Percentiles rank a stretch among this genome's conserved stretches.
Conservation (phyloP, 2,888 invertebrate species). For the Agriotes lineatus region DNA sequence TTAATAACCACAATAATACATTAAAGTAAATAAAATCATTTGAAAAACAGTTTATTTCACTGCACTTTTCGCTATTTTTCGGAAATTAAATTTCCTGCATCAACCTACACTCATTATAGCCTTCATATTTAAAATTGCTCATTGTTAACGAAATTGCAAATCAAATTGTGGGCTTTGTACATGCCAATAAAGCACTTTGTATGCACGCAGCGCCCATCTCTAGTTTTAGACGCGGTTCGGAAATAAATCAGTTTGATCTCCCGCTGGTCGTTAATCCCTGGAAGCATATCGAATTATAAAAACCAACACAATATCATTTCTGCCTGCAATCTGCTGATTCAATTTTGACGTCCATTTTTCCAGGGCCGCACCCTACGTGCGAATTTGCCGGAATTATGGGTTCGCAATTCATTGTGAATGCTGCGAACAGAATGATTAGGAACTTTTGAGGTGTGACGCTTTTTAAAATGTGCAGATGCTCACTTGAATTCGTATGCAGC, state of each 20-base stretch:
- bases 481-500: constrained; percentile 6
- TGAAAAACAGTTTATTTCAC: no score
- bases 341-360: constrained; percentile 33
- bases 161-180: no score
- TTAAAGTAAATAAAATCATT: no score
- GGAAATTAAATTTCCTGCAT: no score
- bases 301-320: constrained; percentile 36
- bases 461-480: constrained; percentile 27
- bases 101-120: no score
- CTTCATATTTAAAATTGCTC: no score
- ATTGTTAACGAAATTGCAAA: no score
- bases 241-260: constrained; percentile 32
- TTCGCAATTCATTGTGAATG: constrained; percentile 30
- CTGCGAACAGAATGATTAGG: constrained; percentile 31
- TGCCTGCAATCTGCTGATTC: constrained; percentile 34
- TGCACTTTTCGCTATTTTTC: no score
- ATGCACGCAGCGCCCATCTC: neutral
- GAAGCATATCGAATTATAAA: constrained; percentile 40
- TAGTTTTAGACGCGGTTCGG: neutral
- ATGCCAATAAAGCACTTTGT: no score
- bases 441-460: constrained; percentile 30
- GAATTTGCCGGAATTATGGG: constrained; percentile 18
- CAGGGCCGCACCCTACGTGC: constrained; percentile 22
- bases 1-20: no score
- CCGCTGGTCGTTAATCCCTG: constrained; percentile 23